phyloP scores from a whole-genome alignment of 2,797 vertebrate species.

The Periophthalmus magnuspinnatus region DNA sequence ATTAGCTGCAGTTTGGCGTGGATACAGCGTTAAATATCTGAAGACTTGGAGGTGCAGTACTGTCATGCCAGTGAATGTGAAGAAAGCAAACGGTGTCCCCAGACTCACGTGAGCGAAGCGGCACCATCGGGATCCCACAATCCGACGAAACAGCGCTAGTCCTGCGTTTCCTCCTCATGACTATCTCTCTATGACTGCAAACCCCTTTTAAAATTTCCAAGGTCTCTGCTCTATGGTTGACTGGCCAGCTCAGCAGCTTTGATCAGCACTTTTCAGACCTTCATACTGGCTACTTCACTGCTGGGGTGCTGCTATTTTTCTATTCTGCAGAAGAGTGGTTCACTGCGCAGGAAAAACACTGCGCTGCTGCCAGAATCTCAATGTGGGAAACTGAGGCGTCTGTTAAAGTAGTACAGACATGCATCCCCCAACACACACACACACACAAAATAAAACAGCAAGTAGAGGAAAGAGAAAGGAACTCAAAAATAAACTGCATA shows the following conservation, averaged over 20 bases:
- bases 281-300: slow-evolving; percentile 31
- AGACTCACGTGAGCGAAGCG: slow-evolving; percentile 64
- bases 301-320: slow-evolving; percentile 34
- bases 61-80: not conserved
- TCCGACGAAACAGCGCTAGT: slow-evolving; percentile 49
- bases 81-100: slow-evolving; percentile 17
- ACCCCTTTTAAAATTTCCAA: slow-evolving; percentile 23
- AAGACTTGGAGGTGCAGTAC: not conserved
- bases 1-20: not conserved
- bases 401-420: slow-evolving; percentile 51
- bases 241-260: slow-evolving; percentile 42
- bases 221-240: slow-evolving; percentile 23
- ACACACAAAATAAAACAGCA: slow-evolving; percentile 39
- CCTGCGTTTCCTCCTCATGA: slow-evolving; percentile 60
- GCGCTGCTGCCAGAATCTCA: slow-evolving; percentile 45
- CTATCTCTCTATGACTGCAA: slow-evolving; percentile 13
- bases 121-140: slow-evolving; percentile 65
- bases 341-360: slow-evolving; percentile 28
- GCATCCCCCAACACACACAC: slow-evolving; percentile 26
- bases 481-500: slow-evolving; percentile 58
- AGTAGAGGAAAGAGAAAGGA: slow-evolving; percentile 36
- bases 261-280: slow-evolving; percentile 43
- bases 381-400: slow-evolving; percentile 41
- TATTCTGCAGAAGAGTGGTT: slow-evolving; percentile 39
- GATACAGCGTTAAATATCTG: not conserved